Conservation (phyloP, 1,140 invertebrate genomes). For the Papilio helenus region DNA sequence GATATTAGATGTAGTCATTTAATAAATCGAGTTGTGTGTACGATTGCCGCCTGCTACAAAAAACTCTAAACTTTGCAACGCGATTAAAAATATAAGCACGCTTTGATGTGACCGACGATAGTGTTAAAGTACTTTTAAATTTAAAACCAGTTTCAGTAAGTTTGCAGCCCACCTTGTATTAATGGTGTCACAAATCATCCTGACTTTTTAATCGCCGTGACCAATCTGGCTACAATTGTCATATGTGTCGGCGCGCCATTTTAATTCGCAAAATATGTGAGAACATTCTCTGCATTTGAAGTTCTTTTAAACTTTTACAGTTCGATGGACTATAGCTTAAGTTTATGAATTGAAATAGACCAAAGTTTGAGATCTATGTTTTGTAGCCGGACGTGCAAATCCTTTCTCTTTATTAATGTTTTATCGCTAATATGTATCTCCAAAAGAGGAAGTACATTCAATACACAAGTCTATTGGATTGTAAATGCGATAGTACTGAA, state of each 20-base stretch:
- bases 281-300: background rate
- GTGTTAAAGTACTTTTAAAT: background rate
- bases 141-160: conserved; percentile 20
- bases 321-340: background rate
- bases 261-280: background rate
- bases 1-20: background rate
- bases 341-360: background rate
- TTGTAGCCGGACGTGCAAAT: too few relatives aligned
- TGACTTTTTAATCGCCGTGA: conserved; percentile 29
- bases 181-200: conserved; percentile 21
- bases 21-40: background rate
- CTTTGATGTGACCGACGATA: conserved; percentile 14
- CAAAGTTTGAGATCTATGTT: too few relatives aligned
- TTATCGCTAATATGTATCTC: too few relatives aligned
- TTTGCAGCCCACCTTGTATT: conserved; percentile 15
- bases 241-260: background rate
- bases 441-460: too few relatives aligned
- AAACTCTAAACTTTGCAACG: background rate
- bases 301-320: background rate
- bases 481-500: too few relatives aligned
- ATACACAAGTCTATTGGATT: too few relatives aligned
- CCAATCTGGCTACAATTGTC: conserved; percentile 21
- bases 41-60: background rate
- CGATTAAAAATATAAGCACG: background rate
- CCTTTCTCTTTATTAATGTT: too few relatives aligned